Base-by-base conservation (phyloP, 1,140 invertebrate genomes). In the Saxidomus purpurata region DNA sequence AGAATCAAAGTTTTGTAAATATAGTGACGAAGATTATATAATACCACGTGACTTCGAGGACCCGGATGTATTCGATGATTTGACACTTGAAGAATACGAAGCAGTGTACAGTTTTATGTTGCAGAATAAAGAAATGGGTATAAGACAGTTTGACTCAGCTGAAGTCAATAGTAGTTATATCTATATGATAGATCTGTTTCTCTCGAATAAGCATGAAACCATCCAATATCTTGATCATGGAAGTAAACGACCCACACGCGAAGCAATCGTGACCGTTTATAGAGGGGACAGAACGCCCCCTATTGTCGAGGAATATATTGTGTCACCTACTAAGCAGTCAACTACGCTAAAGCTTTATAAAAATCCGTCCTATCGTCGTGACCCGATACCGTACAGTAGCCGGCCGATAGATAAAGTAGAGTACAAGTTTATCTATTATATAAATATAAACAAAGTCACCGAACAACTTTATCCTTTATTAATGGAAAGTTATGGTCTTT, bases 401-500 rank as follows among this genome's bases (percentile, higher is more conserved):
- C 84, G 52, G 11, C 49, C 74, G 4, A 63, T 63, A 19, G 84
- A 87, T 36, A 0, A 28, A 2, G 31, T 87, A 19, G 69, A 87
- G 8, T 61, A 61, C 36, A 87, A 79, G 47, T 84, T 61, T 34
- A 49, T 76, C 0, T 59, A 61, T 47, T 17, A 11, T 36, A 38
- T 55, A 13, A 22, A 63, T 63, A 38, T 63, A 59, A 77, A 77
- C 13, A 67, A 86, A 38, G 61, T 89, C 19, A 87, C 91, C n/a
- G 81, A 91, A 34, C 3, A 91, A 9, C 82, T 94, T 19, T 92
- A 94, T 76, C 81, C 85, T 2, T 36, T 95, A 8, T 59, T 95
- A 25, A 80, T 67, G 28, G 93, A 94, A n/a, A 94, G 93, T 52
- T 95, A 92, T 71, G 90, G 91, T n/a, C 31, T 92, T n/a, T 89